Percentiles rank a stretch among this genome's conserved stretches.
These are phyloP conservation scores for Craseonycteris thonglongyai DNA, from an alignment of 2,113 vertebrate species.

Conservation along the genomic window DNA sequence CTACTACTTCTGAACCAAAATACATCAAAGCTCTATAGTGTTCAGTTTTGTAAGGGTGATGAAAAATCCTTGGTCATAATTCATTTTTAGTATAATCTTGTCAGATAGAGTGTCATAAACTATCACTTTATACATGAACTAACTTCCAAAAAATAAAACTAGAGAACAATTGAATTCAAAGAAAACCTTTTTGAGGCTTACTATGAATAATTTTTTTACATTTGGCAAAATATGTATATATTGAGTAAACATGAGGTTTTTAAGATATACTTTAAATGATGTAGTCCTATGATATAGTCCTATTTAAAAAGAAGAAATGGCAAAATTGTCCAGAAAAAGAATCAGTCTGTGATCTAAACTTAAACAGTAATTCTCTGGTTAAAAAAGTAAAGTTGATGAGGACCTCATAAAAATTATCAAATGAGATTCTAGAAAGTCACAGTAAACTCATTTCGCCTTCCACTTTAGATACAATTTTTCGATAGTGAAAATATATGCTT, in stretches of 20 bases:
- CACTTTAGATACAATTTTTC: not conserved
- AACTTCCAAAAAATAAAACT: not conserved
- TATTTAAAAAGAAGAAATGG: not conserved
- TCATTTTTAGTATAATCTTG: not conserved
- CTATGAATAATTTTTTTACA: not conserved
- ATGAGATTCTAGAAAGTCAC: not conserved
- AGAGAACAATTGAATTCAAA: not conserved
- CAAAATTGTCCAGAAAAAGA: not conserved
- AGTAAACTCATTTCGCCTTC: not conserved
- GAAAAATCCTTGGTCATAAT: not conserved
- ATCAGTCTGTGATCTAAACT: not conserved
- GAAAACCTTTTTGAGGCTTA: not conserved
- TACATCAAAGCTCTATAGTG: not conserved
- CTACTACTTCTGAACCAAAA: not conserved
- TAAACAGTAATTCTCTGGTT: not conserved
- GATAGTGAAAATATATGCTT: not conserved
- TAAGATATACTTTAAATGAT: not conserved
- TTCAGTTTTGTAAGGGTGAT: not conserved
- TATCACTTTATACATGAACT: not conserved
- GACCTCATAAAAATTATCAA: not conserved
- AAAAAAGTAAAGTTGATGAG: not conserved
- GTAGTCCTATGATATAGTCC: not conserved
- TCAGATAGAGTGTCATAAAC: not conserved
- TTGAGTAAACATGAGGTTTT: not conserved
- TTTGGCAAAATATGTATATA: not conserved